Evolutionary conservation across 2,888 invertebrate genomes (phyloP).

Genomic region (Lycaena phlaeas): DNA sequence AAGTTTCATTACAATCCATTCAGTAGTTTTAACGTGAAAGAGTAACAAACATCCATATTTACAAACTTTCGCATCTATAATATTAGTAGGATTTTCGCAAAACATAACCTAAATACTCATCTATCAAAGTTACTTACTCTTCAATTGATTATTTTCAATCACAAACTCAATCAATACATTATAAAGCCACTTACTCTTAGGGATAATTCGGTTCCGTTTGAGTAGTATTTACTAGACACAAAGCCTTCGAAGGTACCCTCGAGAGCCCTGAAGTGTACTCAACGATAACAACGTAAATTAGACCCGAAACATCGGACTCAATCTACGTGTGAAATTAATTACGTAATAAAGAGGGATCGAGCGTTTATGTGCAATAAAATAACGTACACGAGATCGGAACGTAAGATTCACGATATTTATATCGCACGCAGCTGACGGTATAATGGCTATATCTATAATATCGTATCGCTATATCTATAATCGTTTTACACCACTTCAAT

Average conservation of each 20-base stretch:
- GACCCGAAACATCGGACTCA: conserved; percentile 6
- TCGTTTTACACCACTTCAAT: too few relatives aligned
- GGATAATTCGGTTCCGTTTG: not conserved
- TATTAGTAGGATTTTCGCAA: too few relatives aligned
- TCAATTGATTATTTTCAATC: too few relatives aligned
- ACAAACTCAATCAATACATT: too few relatives aligned
- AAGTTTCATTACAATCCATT: too few relatives aligned
- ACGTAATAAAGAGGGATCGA: conserved; percentile 19
- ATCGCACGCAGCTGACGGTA: conserved; percentile 13
- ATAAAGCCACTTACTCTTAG: not conserved
- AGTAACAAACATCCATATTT: too few relatives aligned
- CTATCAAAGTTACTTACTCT: too few relatives aligned
- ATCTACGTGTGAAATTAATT: conserved; percentile 22
- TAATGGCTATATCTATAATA: not conserved
- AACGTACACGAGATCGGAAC: not conserved
- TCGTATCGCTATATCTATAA: not conserved
- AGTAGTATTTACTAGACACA: not conserved
- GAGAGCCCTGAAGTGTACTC: not conserved
- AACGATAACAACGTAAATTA: conserved; percentile 9
- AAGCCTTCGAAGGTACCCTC: not conserved
- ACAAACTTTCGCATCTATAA: too few relatives aligned
- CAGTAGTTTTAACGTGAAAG: too few relatives aligned
- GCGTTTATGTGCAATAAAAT: conserved; percentile 13
- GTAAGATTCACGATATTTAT: conserved; percentile 10
- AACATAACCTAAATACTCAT: too few relatives aligned